Evolutionary conservation across 2,113 vertebrate genomes (phyloP), one percentile per base, ranked within the genome.

Genomic region (Epinephelus cyanopodus): DNA sequence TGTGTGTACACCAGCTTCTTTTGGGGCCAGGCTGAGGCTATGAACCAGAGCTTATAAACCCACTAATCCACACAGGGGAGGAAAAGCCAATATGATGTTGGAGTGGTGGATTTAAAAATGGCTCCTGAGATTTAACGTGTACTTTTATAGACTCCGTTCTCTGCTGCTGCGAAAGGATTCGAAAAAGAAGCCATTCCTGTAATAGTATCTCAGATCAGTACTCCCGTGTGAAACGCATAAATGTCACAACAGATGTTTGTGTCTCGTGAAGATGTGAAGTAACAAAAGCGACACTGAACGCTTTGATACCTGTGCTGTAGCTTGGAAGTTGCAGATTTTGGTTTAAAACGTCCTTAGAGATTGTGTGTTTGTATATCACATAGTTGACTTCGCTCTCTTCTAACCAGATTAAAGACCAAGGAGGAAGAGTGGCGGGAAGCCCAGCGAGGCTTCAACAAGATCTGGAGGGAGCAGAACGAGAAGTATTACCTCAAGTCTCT

Each of bases 341-440:
- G 27, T 56, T 42, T 23, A 3, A 56, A 57, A 42, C 52, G 7
- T n/a, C 9, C 6, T n/a, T 10, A 69, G 29, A 33, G 14, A 25
- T 27, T 7, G 1, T 13, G 37, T 11, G 23, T 11, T 23, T 29
- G 39, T 7, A 2, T 48, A 1, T 68, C 42, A 37, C 33, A 37
- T 2, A 14, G 8, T 69, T 69, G 9, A 79, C 18, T 50, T 47
- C 13, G 19, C 19, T 76, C 13, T 74, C 37, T 13, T 23, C 25
- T 23, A 48, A 33, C 74, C 90, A 99, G 98, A 92, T 95, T 99
- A 93, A 99, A 99, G 95, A 97, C 96, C 85, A 99, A 99, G 94
- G 98, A 99, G 80, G 98, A 99, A 15, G 98, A 99, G 82, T 99
- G 98, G 98, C 95, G 98, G 94, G 98, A 99, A 97, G 98, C 98